Conservation (phyloP, 2,113 vertebrate species). For the Engystomops pustulosus region DNA sequence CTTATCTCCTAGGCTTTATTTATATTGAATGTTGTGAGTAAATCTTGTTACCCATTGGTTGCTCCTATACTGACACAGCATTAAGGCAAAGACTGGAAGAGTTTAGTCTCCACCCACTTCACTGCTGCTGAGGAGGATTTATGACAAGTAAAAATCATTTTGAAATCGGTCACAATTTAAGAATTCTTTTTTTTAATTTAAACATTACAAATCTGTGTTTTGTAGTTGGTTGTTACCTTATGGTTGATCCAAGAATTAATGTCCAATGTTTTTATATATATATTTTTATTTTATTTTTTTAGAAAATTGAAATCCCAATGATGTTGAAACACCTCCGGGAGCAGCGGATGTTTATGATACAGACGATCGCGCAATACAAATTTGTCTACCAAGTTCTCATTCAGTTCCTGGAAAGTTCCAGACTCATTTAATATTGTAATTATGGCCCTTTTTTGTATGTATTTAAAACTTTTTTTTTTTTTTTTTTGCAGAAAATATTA, state of each 20-base stretch:
- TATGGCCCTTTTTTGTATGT: neutral
- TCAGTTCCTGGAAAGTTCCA: conserved; percentile 91
- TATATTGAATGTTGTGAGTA: too few relatives aligned
- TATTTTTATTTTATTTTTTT: conserved; percentile 58
- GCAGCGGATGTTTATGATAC: conserved; percentile 94
- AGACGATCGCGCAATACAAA: conserved; percentile 93
- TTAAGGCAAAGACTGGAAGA: too few relatives aligned
- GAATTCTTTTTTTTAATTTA: too few relatives aligned
- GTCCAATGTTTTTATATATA: neutral
- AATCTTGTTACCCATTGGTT: too few relatives aligned
- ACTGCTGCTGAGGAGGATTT: too few relatives aligned
- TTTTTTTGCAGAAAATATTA: neutral
- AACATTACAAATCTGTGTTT: too few relatives aligned
- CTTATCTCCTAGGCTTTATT: too few relatives aligned
- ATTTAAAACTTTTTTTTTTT: neutral
- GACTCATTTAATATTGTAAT: conserved; percentile 81
- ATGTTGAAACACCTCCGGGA: conserved; percentile 89
- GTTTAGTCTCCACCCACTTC: too few relatives aligned
- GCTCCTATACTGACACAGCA: too few relatives aligned
- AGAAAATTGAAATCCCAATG: conserved; percentile 89
- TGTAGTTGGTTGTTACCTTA: neutral
- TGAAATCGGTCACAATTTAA: too few relatives aligned
- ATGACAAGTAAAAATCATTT: too few relatives aligned
- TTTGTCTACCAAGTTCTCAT: conserved; percentile 96
- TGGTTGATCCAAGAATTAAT: neutral